A percentile compares a stretch with the other conserved stretches of the same genome.
phyloP scores from a whole-genome alignment of 1,140 invertebrate genomes.

The Diuraphis noxia region DNA sequence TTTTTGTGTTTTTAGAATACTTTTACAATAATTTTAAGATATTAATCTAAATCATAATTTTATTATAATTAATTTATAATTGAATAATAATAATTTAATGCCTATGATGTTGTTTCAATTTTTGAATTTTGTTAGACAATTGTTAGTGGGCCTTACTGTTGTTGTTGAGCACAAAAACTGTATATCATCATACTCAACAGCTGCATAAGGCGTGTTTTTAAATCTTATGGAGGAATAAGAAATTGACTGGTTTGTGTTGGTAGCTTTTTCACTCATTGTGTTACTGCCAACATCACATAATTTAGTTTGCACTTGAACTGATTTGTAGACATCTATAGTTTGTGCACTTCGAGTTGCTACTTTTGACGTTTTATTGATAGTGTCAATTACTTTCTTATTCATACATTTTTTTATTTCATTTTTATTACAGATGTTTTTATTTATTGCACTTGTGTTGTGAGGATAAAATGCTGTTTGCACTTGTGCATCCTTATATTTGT shows the following conservation, averaged over 20 bases:
- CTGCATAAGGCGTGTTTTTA: not conserved
- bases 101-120: not conserved
- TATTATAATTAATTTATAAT: slow-evolving; percentile 26
- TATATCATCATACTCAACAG: not conserved
- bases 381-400: not conserved
- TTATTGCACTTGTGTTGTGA: not conserved
- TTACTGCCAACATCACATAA: not conserved
- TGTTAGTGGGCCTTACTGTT: not conserved
- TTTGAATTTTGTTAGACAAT: not conserved
- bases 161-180: not conserved
- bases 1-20: slow-evolving; percentile 47
- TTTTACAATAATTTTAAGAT: slow-evolving; percentile 44
- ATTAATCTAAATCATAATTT: slow-evolving; percentile 44
- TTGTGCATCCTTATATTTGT: slow-evolving; percentile 20
- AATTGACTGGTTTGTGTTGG: not conserved
- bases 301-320: slow-evolving; percentile 8
- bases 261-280: slow-evolving; percentile 21
- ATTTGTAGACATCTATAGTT: not conserved
- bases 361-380: not conserved
- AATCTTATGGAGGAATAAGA: not conserved
- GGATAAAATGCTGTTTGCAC: not conserved
- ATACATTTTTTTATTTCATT: not conserved
- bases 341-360: not conserved
- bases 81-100: slow-evolving; percentile 40
- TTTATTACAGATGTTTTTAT: not conserved